Base-by-base conservation (phyloP, 1,140 invertebrate genomes). In the Hylyphantes graminicola region DNA sequence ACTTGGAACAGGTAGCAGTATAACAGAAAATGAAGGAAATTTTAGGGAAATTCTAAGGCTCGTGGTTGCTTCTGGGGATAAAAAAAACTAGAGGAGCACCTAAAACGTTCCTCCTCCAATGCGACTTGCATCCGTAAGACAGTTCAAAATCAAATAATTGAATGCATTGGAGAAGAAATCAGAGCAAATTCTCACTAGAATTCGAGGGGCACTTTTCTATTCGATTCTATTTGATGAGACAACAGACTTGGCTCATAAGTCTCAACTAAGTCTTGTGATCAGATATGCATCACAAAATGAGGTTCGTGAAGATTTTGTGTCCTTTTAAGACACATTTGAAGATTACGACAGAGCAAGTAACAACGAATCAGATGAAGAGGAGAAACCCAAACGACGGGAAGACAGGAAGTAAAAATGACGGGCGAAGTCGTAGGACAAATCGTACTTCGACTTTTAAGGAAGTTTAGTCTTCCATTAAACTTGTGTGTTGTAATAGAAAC, bases 31-130 rank as follows among this genome's bases (percentile, higher is more conserved):
- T 35, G 35, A 35, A 35, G 35, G 35, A 35, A 53, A n/a, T n/a
- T n/a, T n/a, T n/a, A n/a, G n/a, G n/a, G n/a, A n/a, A n/a, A 13
- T 73, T 35, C 51, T 73, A n/a, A 11, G 51, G 13, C 21, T 73
- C 21, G 6, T 13, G 15, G 51, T 73, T 51, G 51, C 12, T 9
- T 12, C 70, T 50, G 70, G 51, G n/a, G 12, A 48, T n/a, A 73
- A 4, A 73, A 73, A 73, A 35, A 13, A 73, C 70, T 73, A n/a
- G 70, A 73, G 51, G 21, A 48, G 12, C 70, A 73, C 70, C 35
- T 73, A 54, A 13, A 73, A 35, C n/a, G n/a, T n/a, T n/a, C n/a
- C n/a, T n/a, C n/a, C 3, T 13, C 19, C 11, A 68, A 48, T 19
- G 65, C 65, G 35, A 68, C 65, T 19, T 68, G 8, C 65, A 68